Evolutionary conservation across 2,888 invertebrate species (phyloP).

Genomic region (Hypsopygia costalis): DNA sequence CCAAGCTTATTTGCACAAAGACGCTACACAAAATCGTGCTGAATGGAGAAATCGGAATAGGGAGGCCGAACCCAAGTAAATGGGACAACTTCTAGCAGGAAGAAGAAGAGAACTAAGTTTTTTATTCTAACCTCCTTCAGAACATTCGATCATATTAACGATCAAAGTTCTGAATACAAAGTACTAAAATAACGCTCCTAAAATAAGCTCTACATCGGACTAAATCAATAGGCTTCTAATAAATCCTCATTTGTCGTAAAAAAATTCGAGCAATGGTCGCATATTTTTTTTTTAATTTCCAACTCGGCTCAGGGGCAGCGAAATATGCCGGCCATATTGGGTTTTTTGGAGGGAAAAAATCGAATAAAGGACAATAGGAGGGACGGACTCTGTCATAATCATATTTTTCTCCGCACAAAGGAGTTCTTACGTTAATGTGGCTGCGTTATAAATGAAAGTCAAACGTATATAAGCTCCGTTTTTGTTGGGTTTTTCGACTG

Average conservation of each 20-base stretch:
- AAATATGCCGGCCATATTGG: constrained; percentile 53
- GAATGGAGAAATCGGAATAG: no score
- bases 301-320: constrained; percentile 29
- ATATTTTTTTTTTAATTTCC: constrained; percentile 41
- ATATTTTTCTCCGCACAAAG: constrained; percentile 73
- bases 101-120: no score
- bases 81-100: no score
- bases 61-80: no score
- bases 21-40: no score
- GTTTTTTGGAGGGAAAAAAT: constrained; percentile 57
- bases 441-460: constrained; percentile 70
- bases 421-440: constrained; percentile 72
- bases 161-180: no score
- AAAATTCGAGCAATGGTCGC: constrained; percentile 1
- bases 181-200: no score
- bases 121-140: no score
- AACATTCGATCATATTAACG: no score
- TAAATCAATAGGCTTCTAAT: background rate
- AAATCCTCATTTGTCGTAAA: constrained; percentile 3
- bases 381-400: constrained; percentile 68
- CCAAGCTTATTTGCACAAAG: no score
- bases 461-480: constrained; percentile 43
- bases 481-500: constrained; percentile 30
- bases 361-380: constrained; percentile 70
- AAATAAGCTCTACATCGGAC: no score